These are phyloP conservation scores for Galerucella pusilla DNA, from an alignment of 2,888 invertebrate species.

Conservation along the genomic window DNA sequence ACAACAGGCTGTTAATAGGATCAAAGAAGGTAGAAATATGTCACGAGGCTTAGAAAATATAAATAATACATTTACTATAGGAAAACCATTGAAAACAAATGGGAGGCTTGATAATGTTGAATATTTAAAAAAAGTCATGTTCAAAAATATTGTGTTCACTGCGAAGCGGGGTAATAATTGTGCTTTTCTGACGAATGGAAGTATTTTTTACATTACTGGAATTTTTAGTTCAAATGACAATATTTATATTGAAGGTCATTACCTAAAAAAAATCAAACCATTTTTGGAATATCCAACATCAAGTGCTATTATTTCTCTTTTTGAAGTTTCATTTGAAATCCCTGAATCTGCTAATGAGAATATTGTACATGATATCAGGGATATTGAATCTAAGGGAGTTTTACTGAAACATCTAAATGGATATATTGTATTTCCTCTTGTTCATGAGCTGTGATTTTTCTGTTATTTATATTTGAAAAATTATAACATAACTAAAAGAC, in stretches of 20 bases:
- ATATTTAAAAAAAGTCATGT: constrained; percentile 9
- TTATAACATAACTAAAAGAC: background rate
- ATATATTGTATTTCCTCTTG: constrained; percentile 26
- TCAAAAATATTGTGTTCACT: constrained; percentile 23
- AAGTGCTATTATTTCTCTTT: constrained; percentile 23
- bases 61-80: constrained; percentile 19
- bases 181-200: constrained; percentile 20
- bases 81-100: constrained; percentile 19
- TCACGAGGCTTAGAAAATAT: constrained; percentile 13
- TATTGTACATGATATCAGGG: too few species aligned
- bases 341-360: constrained; percentile 9
- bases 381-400: too few species aligned
- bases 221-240: constrained; percentile 23
- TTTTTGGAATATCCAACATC: constrained; percentile 25
- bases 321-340: constrained; percentile 28
- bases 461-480: constrained; percentile 2
- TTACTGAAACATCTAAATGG: background rate
- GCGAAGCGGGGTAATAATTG: constrained; percentile 22
- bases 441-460: constrained; percentile 14
- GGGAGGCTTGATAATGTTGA: constrained; percentile 9
- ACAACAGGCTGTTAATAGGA: constrained; percentile 32
- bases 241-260: constrained; percentile 12
- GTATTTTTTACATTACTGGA: constrained; percentile 11
- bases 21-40: constrained; percentile 22
- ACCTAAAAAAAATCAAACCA: constrained; percentile 13